A percentile compares a stretch with the other conserved stretches of the same genome.
Evolutionary conservation across 2,797 vertebrate genomes (phyloP).

Genomic region (Syndactyla subalaris): DNA sequence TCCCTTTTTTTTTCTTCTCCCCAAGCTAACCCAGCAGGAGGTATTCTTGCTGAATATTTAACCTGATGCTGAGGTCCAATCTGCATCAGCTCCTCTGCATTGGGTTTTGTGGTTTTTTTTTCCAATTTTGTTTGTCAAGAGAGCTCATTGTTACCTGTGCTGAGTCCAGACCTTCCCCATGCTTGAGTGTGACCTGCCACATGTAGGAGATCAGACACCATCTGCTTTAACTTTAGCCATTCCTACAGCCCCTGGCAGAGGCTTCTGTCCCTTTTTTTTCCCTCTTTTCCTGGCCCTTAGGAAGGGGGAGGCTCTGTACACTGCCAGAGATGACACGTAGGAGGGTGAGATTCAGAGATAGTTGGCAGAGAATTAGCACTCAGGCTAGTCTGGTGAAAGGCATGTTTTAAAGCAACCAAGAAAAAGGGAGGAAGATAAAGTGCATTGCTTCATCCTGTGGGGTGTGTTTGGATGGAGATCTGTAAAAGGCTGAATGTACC

Average conservation of each 20-base stretch:
- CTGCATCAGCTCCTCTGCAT: background rate
- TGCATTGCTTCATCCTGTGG: fast-evolving
- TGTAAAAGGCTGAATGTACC: background rate
- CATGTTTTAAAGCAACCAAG: background rate
- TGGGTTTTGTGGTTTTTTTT: background rate
- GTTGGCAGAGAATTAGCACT: background rate
- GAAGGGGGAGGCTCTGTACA: background rate
- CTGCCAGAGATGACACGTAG: background rate
- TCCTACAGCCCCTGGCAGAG: background rate
- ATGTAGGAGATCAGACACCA: fast-evolving
- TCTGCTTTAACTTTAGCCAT: background rate
- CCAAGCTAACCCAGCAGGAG: background rate
- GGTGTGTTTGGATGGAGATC: background rate
- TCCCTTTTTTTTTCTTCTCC: background rate
- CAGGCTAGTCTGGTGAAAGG: background rate
- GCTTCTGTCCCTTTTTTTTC: background rate
- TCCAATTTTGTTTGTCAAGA: background rate
- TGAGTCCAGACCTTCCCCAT: background rate
- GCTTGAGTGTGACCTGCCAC: fast-evolving
- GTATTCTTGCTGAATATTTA: background rate
- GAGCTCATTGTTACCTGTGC: background rate
- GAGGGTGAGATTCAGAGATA: background rate
- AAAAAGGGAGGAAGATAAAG: background rate
- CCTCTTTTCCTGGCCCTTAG: background rate
- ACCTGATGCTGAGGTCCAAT: background rate